Percentiles rank a stretch among this genome's conserved stretches.
Evolutionary conservation across 2,113 vertebrate species (phyloP).

Genomic region (Heliornis fulica): DNA sequence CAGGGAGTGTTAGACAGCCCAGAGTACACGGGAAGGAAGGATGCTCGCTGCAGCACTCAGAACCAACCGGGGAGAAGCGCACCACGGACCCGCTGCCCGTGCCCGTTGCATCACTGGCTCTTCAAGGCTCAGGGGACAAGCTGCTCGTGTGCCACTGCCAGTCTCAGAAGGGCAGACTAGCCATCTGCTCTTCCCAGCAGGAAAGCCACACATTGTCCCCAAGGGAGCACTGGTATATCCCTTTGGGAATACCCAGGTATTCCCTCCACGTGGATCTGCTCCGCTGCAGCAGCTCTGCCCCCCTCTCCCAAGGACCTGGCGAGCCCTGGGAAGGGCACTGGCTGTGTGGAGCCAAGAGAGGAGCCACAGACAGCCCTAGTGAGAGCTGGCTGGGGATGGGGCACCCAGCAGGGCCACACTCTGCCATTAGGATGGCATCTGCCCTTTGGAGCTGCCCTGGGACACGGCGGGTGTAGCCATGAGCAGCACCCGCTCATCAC

Average conservation of each 20-base stretch:
- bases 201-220: background rate
- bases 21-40: background rate
- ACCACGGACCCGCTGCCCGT: rapidly evolving
- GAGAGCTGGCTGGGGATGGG: background rate
- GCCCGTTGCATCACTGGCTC: background rate
- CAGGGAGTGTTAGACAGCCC: constrained; percentile 65
- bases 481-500: background rate
- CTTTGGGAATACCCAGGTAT: background rate
- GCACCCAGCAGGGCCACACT: background rate
- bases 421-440: background rate
- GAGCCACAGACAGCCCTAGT: rapidly evolving
- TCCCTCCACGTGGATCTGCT: rapidly evolving
- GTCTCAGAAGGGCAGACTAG: background rate
- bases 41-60: background rate
- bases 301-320: background rate
- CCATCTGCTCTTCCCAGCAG: background rate
- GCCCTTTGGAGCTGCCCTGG: background rate
- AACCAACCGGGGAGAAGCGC: background rate
- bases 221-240: background rate
- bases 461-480: rapidly evolving
- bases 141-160: background rate
- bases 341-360: background rate
- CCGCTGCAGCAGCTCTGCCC: background rate
- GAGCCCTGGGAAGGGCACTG: background rate
- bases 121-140: background rate